A percentile compares a stretch with the other conserved stretches of the same genome.
Conservation (phyloP, 1,140 invertebrate genomes). For the Penaeus indicus region DNA sequence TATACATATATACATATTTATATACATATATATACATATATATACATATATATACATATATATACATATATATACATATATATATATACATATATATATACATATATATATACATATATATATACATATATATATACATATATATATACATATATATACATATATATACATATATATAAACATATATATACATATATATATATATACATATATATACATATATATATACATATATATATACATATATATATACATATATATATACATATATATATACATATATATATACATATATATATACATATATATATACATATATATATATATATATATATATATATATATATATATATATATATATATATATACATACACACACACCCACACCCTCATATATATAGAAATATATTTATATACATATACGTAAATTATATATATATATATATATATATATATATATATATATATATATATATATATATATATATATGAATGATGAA, state of each 20-base stretch:
- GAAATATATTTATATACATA: conserved; percentile 6
- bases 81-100: conserved; percentile 14
- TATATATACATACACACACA: conserved; percentile 14
- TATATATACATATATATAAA: too few relatives aligned
- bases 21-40: conserved; percentile 14
- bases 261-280: conserved; percentile 5
- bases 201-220: conserved; percentile 12
- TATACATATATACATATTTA: too few relatives aligned
- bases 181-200: conserved; percentile 12
- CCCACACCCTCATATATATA: too few relatives aligned
- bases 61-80: conserved; percentile 14
- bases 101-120: conserved; percentile 14
- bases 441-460: too few relatives aligned
- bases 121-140: conserved; percentile 14
- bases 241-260: conserved; percentile 12
- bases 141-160: conserved; percentile 12
- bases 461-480: too few relatives aligned
- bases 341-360: too few relatives aligned
- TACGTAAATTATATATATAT: too few relatives aligned
- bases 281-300: conserved; percentile 13
- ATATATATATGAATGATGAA: too few relatives aligned
- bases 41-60: conserved; percentile 13
- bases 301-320: conserved; percentile 12
- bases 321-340: conserved; percentile 14
- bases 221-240: conserved; percentile 5